Conservation (phyloP, 2,888 invertebrate species). For the Agrotis ipsilon region DNA sequence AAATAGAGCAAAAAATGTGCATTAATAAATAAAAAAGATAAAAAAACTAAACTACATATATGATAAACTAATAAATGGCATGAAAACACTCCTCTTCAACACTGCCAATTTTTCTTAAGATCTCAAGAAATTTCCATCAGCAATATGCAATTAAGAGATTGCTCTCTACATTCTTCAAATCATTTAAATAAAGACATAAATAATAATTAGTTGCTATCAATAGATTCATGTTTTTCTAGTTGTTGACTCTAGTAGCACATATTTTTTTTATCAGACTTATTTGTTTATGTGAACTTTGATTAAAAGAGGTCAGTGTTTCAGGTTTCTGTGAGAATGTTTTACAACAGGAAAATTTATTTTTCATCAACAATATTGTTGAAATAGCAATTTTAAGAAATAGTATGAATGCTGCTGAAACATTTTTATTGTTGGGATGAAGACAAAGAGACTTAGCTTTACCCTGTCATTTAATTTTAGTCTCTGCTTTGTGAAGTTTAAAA, state of each 20-base stretch:
- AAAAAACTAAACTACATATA: no score
- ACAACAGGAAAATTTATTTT: no score
- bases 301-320: neutral
- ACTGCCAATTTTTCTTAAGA: no score
- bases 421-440: constrained; percentile 1
- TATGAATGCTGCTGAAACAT: neutral
- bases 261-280: neutral
- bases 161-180: neutral
- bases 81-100: no score
- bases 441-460: constrained; percentile 1
- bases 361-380: neutral
- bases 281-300: neutral
- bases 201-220: neutral
- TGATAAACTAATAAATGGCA: no score
- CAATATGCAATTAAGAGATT: neutral
- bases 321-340: neutral
- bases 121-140: no score
- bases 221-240: neutral
- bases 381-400: neutral
- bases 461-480: no score
- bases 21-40: no score
- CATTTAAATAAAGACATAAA: neutral
- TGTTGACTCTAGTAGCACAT: neutral
- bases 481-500: no score
- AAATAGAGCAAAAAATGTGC: neutral